Percentiles rank a stretch among this genome's conserved stretches.
These are phyloP conservation scores for Petrophora chlorosata DNA, from an alignment of 2,888 invertebrate species.

Conservation along the genomic window DNA sequence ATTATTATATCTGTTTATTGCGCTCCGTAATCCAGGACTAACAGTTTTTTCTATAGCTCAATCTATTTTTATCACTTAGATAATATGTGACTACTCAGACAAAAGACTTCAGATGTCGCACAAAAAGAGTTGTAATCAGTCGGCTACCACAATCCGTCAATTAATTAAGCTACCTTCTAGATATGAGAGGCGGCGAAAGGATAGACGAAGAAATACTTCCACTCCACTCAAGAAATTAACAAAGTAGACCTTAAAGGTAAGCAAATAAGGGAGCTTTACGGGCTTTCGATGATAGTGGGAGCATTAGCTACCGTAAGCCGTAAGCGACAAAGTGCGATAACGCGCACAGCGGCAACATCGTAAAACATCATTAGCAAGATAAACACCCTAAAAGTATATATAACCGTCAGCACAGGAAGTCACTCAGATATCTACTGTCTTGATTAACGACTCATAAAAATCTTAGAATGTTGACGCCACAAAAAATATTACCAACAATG, in stretches of 20 bases:
- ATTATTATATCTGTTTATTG: no score
- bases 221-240: conserved; percentile 33
- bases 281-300: conserved; percentile 37
- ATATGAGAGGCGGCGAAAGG: conserved; percentile 74
- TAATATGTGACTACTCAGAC: conserved; percentile 62
- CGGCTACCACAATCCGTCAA: conserved; percentile 73
- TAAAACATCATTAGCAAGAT: conserved; percentile 83
- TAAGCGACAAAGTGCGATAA: conserved; percentile 72
- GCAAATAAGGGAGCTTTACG: conserved; percentile 35
- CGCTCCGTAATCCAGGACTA: no score
- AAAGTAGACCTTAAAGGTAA: conserved; percentile 45
- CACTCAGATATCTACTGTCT: conserved; percentile 13
- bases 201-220: conserved; percentile 52
- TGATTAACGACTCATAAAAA: conserved; percentile 26
- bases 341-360: conserved; percentile 64
- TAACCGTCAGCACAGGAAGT: conserved; percentile 62
- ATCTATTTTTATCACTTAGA: conserved; percentile 48
- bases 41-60: conserved; percentile 9
- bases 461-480: conserved; percentile 3
- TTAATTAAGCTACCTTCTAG: conserved; percentile 70
- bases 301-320: conserved; percentile 76
- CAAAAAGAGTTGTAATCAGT: conserved; percentile 66
- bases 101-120: conserved; percentile 66
- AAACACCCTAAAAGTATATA: conserved; percentile 71
- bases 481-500: conserved; percentile 12